phyloP scores from a whole-genome alignment of 37 sponge, comb jelly and placozoan species.

The Theonella swinhoei region DNA sequence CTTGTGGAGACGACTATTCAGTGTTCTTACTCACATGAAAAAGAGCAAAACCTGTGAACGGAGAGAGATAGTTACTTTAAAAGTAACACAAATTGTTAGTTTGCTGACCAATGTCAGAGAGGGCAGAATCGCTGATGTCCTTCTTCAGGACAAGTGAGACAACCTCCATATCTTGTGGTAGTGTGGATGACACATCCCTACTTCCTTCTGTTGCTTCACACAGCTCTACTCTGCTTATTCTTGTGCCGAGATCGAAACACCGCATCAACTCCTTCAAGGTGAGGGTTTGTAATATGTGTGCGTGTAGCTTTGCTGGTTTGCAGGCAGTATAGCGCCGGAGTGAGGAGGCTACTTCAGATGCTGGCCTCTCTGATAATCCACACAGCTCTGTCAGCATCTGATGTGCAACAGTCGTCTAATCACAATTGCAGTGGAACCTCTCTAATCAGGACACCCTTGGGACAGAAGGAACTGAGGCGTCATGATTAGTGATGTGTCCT shows the following conservation, averaged over 20 bases:
- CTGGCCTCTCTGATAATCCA: background rate
- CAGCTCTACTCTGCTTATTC: background rate
- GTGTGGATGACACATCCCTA: background rate
- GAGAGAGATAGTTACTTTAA: background rate
- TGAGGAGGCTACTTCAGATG: background rate
- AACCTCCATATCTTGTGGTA: background rate
- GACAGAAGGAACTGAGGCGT: no score
- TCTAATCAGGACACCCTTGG: no score
- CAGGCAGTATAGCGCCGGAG: slow-evolving; percentile 19
- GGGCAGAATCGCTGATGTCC: background rate
- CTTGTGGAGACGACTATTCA: background rate
- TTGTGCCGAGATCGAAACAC: slow-evolving; percentile 23
- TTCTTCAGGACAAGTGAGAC: slow-evolving; percentile 5
- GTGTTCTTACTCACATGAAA: slow-evolving; percentile 29
- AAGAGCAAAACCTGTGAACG: slow-evolving; percentile 18
- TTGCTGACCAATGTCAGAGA: slow-evolving; percentile 12
- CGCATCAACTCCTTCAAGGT: background rate
- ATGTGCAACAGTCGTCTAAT: no score
- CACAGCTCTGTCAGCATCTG: slow-evolving; percentile 24
- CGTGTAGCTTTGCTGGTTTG: background rate
- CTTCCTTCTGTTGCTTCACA: background rate
- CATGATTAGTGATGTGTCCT: no score
- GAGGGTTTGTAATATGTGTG: background rate
- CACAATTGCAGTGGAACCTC: no score
- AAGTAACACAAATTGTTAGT: background rate